phyloP scores from a whole-genome alignment of 2,113 vertebrate genomes.

The Nymphicus hollandicus region DNA sequence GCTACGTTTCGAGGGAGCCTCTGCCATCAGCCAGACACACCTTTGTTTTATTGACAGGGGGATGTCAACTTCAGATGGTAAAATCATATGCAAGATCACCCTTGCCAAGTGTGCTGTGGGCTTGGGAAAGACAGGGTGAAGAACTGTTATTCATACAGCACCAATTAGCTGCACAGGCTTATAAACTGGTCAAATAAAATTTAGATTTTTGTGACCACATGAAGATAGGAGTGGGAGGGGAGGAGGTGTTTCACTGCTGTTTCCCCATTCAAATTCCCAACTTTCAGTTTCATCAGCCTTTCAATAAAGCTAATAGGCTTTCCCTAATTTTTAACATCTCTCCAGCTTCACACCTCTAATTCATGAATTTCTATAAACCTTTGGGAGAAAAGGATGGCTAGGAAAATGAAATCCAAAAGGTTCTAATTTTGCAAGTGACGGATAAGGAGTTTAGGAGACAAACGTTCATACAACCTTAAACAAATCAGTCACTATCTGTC shows the following conservation, averaged over 20 bases:
- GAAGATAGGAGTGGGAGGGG: neutral
- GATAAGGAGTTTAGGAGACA: neutral
- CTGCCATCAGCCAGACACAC: neutral
- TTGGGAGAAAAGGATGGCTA: neutral
- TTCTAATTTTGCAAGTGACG: neutral
- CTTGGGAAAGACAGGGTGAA: neutral
- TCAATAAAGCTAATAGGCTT: neutral
- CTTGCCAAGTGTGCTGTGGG: neutral
- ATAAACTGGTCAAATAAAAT: neutral
- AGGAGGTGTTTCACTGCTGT: neutral
- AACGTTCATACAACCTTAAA: neutral
- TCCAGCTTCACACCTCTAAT: neutral
- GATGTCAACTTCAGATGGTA: no score
- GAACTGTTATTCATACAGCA: neutral
- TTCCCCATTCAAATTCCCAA: neutral
- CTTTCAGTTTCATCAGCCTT: neutral
- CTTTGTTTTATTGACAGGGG: neutral
- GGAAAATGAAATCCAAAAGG: neutral
- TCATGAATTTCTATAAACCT: neutral
- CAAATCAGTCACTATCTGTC: neutral
- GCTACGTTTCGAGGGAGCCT: neutral
- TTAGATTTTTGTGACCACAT: neutral
- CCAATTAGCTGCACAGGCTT: neutral
- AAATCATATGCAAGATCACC: fast-evolving
- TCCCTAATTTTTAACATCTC: neutral